Base-by-base conservation (phyloP, 2,113 vertebrate genomes). In the Gadus macrocephalus region DNA sequence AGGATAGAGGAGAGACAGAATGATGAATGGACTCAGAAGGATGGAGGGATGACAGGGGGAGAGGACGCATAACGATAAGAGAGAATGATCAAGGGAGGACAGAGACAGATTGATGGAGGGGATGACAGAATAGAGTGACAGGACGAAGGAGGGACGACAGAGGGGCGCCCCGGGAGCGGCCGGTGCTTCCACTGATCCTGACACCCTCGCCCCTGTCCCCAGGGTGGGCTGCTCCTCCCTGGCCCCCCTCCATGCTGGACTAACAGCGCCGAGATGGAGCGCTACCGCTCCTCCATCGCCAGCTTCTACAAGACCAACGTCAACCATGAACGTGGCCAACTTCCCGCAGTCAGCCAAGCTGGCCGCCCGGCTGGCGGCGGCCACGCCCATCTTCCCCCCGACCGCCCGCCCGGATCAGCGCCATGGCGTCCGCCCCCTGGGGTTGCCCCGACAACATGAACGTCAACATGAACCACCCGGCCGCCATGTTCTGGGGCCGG, bases 231-330 rank as follows among this genome's bases (percentile, higher is more conserved):
- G 19, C 15, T 56, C 88, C 0, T 59, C 83, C 0, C 65, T 90
- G 59, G 71, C 81, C 0, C 87, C 87, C 86, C n/a, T 6, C 66
- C 53, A 93, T 97, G 85, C 84, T 95, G 92, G 95, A 97, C 91
- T 96, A 96, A 96, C 93, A 94, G 91, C 81, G 92, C 95, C 2
- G 95, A 96, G 88, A 95, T 96, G 94, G 95, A 97, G 87, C 92
- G 96, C 12, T 96, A 95, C 84, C 93, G 95, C 72, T 95, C 94
- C 17, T 96, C 95, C 75, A 96, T 97, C 42, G 95, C 95, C 79
- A 94, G 85, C 81, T 95, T 96, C 93, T 95, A 96, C 88, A 96
- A 96, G 88, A 95, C 91, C 82, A 92, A 93, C 84, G 93, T 93
- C 79, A 94, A 93, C 85, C 85, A 88, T 90, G 69, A 71, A 92